phyloP scores from a whole-genome alignment of 2,888 invertebrate species.

The Acanthoscelides obtectus region DNA sequence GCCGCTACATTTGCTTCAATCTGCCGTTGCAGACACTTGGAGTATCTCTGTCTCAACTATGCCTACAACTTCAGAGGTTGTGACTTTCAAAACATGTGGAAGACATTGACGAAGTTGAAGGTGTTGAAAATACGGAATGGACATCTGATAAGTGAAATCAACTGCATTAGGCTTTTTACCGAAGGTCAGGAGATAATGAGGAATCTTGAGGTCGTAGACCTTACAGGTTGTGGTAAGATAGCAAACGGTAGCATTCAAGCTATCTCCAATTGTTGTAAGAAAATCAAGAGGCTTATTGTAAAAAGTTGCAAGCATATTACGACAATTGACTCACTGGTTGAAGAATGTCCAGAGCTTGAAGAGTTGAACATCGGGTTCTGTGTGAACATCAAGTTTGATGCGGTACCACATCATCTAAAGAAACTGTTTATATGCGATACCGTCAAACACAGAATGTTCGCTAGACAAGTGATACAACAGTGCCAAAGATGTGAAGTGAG shows the following conservation, averaged over 20 bases:
- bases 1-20: slow-evolving; percentile 15
- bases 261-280: slow-evolving; percentile 15
- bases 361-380: slow-evolving; percentile 20
- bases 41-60: slow-evolving; percentile 19
- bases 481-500: slow-evolving; percentile 5
- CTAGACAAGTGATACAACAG: slow-evolving; percentile 6
- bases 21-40: slow-evolving; percentile 13
- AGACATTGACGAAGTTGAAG: slow-evolving; percentile 11
- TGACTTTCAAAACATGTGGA: slow-evolving; percentile 18
- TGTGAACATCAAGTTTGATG: slow-evolving; percentile 4
- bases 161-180: slow-evolving; percentile 13
- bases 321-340: slow-evolving; percentile 7
- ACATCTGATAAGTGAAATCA: slow-evolving; percentile 14
- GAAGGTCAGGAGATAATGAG: slow-evolving; percentile 10
- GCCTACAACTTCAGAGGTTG: slow-evolving; percentile 18
- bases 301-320: slow-evolving; percentile 17
- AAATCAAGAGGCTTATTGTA: slow-evolving; percentile 13
- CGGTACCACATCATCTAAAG: slow-evolving; percentile 6
- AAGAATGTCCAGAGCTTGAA: slow-evolving; percentile 13
- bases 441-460: slow-evolving; percentile 11
- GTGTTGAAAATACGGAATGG: slow-evolving; percentile 17
- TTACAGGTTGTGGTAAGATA: slow-evolving; percentile 19
- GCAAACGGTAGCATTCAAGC: slow-evolving; percentile 11
- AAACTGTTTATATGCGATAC: slow-evolving; percentile 15
- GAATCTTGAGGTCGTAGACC: slow-evolving; percentile 16